Percentiles rank a stretch among this genome's conserved stretches.
Evolutionary conservation across 2,888 invertebrate genomes (phyloP).

Genomic region (Hypolimnas misippus): DNA sequence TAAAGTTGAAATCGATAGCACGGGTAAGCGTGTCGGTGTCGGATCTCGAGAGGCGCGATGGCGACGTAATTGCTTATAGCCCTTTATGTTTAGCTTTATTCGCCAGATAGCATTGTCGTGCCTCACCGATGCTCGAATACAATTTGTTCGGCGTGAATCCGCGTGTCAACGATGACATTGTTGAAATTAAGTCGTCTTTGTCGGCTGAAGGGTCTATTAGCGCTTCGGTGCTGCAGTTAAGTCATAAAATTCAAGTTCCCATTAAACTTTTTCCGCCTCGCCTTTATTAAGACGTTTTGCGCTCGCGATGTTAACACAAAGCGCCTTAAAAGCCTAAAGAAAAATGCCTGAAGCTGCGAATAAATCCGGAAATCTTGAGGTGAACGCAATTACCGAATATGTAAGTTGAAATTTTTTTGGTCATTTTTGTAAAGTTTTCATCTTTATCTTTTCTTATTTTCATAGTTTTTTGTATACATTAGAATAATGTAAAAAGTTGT

Average conservation of each 20-base stretch:
- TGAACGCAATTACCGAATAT: constrained; percentile 11
- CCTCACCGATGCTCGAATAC: constrained; percentile 16
- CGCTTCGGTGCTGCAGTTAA: constrained; percentile 15
- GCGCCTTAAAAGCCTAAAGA: constrained; percentile 11
- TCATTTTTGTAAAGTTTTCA: not conserved
- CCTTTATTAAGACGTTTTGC: constrained; percentile 18
- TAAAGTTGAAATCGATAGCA: not conserved
- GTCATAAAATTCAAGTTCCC: constrained; percentile 31
- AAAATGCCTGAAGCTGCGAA: constrained; percentile 5
- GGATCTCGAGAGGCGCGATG: constrained; percentile 41
- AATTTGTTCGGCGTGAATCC: constrained; percentile 15
- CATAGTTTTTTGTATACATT: not conserved
- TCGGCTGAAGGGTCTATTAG: constrained; percentile 27
- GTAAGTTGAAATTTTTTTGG: too few species aligned
- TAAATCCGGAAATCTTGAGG: constrained; percentile 7
- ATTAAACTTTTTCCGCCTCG: constrained; percentile 32
- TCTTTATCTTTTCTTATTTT: not conserved
- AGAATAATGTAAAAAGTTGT: too few species aligned
- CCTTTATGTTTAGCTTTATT: constrained; percentile 29
- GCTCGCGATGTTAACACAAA: constrained; percentile 15
- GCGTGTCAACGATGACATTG: constrained; percentile 16
- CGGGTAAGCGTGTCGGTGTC: too few species aligned
- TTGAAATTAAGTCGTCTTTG: constrained; percentile 20
- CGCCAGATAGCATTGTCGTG: constrained; percentile 20
- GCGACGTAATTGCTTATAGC: constrained; percentile 50